These are phyloP conservation scores for Coelogynopora nodosa DNA, from an alignment of 2,888 invertebrate species.

Conservation along the genomic window DNA sequence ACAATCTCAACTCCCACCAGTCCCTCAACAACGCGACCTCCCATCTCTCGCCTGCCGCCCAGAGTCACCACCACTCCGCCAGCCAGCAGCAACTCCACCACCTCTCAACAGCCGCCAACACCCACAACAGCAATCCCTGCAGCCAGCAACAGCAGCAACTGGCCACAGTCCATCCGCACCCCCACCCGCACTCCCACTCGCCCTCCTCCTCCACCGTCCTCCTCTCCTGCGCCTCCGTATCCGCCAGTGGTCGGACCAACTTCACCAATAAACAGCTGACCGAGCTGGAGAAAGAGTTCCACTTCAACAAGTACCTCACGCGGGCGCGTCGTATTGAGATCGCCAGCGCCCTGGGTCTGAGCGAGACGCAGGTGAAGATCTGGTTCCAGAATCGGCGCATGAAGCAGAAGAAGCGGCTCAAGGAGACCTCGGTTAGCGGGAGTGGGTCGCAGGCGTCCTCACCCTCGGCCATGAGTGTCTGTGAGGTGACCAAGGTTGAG, in stretches of 20 bases:
- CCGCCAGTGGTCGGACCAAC: conserved; percentile 76
- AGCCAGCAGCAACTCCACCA: too few species aligned
- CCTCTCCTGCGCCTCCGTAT: neutral
- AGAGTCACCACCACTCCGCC: too few species aligned
- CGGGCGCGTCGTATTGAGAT: conserved; percentile 93
- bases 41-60: too few species aligned
- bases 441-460: conserved; percentile 13
- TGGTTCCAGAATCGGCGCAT: conserved; percentile 63
- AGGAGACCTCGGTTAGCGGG: conserved; percentile 50
- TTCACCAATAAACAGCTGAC: conserved; percentile 99
- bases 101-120: too few species aligned
- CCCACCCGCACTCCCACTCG: neutral
- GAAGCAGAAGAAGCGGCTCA: conserved; percentile 62
- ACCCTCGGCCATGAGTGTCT: neutral
- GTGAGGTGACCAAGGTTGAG: neutral
- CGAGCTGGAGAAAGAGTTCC: conserved; percentile 97
- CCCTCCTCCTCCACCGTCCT: neutral
- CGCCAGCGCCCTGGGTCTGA: conserved; percentile 87
- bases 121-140: too few species aligned
- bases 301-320: conserved; percentile 97
- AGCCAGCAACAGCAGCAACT: too few species aligned
- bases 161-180: too few species aligned
- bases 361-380: conserved; percentile 78
- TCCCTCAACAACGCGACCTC: too few species aligned
- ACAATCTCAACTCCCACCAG: too few species aligned